Base-by-base conservation (phyloP, 2,888 invertebrate genomes). In the Amorpha juglandis region DNA sequence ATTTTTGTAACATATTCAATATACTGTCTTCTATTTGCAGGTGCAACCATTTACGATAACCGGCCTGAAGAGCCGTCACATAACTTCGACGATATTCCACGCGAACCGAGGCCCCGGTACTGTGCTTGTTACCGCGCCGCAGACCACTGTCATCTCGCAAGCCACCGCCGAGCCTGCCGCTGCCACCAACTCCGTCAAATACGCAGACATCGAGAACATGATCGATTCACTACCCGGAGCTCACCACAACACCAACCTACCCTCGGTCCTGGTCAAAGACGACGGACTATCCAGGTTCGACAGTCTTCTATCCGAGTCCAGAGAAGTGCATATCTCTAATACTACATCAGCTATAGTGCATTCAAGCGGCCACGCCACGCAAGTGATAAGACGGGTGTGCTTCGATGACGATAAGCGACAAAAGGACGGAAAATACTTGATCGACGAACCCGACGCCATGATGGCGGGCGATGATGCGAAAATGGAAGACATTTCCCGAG, bases 61-160 rank as follows among this genome's bases (percentile, higher is more conserved):
- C 1, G 85, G 86, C 7, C 69, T 90, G 2, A 92, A 91, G 66
- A 83, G 86, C 1, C 88, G 91, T 0, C 91, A 91, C 71, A 86
- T 92, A 63, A 88, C 91, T 2, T 88, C 90, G 6, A 86, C 90
- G 1, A 91, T 91, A 79, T 92, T 89, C 83, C 93, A 92, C 72
- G 77, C 89, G 6, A 83, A 82, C 66, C 78, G 90, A 21, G 84
- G 83, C 0, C 87, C 91, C 0, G 90, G 90, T 50, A 92, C 93
- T 1, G 93, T 93, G 0, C 85, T 93, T 0, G 90, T 93, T 82
- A 77, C 87, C 0, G 86, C 89, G 0, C 90, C 92, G 0, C 91
- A 89, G 67, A 82, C 91, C 63, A 89, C 90, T 3, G 91, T 92
- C 72, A 92, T 92, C 64, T 91, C 92, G 0, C 92, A 92, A 63